Conservation (phyloP, 2,797 vertebrate species). For the Falco naumanni region DNA sequence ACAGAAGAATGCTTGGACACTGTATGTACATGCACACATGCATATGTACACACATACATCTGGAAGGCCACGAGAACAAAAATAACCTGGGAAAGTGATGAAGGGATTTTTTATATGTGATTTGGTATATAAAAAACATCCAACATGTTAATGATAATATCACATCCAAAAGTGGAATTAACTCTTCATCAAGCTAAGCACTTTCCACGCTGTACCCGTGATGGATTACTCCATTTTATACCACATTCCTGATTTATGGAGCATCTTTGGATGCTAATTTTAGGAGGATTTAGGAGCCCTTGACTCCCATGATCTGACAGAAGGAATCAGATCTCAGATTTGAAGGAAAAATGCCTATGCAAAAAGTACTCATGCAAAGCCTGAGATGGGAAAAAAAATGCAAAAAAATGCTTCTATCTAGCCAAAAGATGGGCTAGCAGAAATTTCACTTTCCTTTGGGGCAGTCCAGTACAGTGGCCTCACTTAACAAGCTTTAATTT, state of each 20-base stretch:
- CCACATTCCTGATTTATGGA: neutral
- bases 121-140: neutral
- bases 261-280: neutral
- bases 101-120: neutral
- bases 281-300: neutral
- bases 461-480: neutral
- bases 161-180: neutral
- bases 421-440: neutral
- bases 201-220: neutral
- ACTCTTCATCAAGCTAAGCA: neutral
- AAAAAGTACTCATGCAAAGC: neutral
- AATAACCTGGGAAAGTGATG: neutral
- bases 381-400: too few relatives aligned
- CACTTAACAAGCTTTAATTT: neutral
- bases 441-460: neutral
- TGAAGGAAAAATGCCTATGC: neutral
- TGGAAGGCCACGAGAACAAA: conserved; percentile 19
- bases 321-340: neutral
- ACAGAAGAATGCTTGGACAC: neutral
- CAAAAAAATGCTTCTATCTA: neutral
- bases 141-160: neutral
- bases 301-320: neutral
- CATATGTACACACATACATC: conserved; percentile 18
- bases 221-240: neutral
- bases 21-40: conserved; percentile 23